Conservation (phyloP, 2,113 vertebrate genomes). For the Centropus bengalensis region DNA sequence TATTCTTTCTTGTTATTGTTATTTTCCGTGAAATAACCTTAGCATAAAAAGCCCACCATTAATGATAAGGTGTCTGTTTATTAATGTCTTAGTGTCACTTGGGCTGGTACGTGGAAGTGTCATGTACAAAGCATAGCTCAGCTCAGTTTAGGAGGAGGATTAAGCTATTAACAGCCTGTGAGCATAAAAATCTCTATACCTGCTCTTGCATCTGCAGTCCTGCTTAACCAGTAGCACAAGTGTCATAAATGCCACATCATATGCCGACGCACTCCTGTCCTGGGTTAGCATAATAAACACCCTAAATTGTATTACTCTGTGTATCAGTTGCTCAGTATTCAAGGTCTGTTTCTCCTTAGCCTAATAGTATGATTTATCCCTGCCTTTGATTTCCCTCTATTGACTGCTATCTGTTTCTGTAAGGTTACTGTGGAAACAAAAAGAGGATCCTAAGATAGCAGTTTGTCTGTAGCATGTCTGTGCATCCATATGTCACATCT, state of each 20-base stretch:
- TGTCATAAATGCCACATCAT: background rate
- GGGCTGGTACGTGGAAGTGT: fast-evolving
- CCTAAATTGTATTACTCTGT: conserved; percentile 57
- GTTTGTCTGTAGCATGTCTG: conserved; percentile 43
- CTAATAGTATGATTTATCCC: conserved; percentile 70
- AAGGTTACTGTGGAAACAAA: conserved; percentile 69
- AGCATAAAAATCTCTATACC: background rate
- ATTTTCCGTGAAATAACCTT: background rate
- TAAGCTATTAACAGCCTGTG: background rate
- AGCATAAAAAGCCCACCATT: background rate
- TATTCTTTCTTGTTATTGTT: background rate
- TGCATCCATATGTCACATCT: conserved; percentile 38
- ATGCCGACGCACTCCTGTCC: conserved; percentile 17
- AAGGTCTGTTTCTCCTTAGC: conserved; percentile 51
- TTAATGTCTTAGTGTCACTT: background rate
- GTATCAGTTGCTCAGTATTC: conserved; percentile 64
- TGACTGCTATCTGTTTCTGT: conserved; percentile 55
- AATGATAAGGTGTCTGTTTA: background rate
- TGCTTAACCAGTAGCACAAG: background rate
- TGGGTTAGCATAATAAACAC: conserved; percentile 39
- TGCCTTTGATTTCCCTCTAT: conserved; percentile 67
- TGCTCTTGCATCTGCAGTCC: conserved; percentile 2
- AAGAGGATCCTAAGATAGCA: background rate
- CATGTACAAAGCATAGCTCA: background rate
- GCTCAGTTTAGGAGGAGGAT: background rate